Conservation (phyloP, 2,888 invertebrate genomes). For the Drosophila lacicola region DNA sequence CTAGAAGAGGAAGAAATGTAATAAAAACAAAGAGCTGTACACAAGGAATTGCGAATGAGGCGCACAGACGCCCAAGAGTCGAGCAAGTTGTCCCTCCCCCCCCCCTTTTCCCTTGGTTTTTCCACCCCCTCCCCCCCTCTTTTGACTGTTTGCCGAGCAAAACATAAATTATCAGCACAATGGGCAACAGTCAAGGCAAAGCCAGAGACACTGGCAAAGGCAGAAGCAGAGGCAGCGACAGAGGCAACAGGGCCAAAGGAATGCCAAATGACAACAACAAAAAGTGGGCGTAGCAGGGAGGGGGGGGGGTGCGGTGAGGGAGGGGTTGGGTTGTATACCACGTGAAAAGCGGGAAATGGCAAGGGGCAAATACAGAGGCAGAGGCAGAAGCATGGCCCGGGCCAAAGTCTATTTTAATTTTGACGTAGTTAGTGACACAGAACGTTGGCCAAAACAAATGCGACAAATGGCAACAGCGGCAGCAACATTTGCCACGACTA, state of each 20-base stretch:
- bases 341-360: not conserved
- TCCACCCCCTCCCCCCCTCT: not conserved
- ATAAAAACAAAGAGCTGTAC: constrained; percentile 31
- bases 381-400: constrained; percentile 23
- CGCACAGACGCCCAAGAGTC: constrained; percentile 34
- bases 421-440: constrained; percentile 72
- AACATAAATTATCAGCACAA: constrained; percentile 71
- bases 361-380: not conserved
- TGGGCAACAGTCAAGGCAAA: constrained; percentile 64
- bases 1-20: constrained; percentile 2
- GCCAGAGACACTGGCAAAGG: constrained; percentile 9
- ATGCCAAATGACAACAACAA: constrained; percentile 44
- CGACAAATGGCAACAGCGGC: constrained; percentile 20
- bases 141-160: constrained; percentile 34
- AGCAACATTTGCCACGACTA: not conserved
- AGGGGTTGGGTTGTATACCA: constrained; percentile 1
- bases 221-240: not conserved
- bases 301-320: not conserved
- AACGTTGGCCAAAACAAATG: constrained; percentile 58
- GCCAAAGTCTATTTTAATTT: constrained; percentile 74
- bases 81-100: constrained; percentile 12
- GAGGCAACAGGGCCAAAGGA: constrained; percentile 21
- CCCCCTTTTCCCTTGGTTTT: not conserved
- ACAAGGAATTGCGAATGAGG: constrained; percentile 38
- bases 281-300: not conserved